Evolutionary conservation across 2,888 invertebrate species (phyloP).

Genomic region (Calephelis perditalis): DNA sequence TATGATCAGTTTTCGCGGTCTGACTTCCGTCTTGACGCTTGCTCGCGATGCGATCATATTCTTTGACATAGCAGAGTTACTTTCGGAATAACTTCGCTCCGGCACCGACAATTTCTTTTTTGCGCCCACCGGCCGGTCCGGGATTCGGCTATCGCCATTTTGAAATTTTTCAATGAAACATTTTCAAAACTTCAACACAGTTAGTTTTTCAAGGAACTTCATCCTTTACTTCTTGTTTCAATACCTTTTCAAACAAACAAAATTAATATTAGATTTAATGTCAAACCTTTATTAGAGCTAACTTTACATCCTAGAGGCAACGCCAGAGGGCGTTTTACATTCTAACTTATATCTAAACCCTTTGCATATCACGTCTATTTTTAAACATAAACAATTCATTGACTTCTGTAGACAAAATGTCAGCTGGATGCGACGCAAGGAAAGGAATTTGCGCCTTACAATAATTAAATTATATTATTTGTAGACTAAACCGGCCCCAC

Average conservation of each 20-base stretch:
- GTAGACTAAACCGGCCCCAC: constrained; percentile 23
- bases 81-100: constrained; percentile 50
- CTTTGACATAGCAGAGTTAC: constrained; percentile 57
- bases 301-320: constrained; percentile 68
- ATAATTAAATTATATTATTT: constrained; percentile 28
- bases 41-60: constrained; percentile 61
- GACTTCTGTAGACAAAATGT: constrained; percentile 20
- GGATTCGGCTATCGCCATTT: constrained; percentile 62
- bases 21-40: constrained; percentile 59
- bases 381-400: constrained; percentile 34
- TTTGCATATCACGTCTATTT: constrained; percentile 44
- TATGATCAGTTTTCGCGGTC: constrained; percentile 55
- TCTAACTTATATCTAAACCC: constrained; percentile 64
- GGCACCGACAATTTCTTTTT: constrained; percentile 45
- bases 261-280: constrained; percentile 81
- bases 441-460: constrained; percentile 31
- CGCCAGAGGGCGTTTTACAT: constrained; percentile 49
- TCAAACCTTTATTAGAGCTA: constrained; percentile 71
- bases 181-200: constrained; percentile 77
- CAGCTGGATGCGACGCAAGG: constrained; percentile 16
- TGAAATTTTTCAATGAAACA: constrained; percentile 71
- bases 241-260: constrained; percentile 91
- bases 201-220: constrained; percentile 81
- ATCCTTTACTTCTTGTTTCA: constrained; percentile 91
- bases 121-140: constrained; percentile 51